phyloP scores from a whole-genome alignment of 2,888 invertebrate genomes.

The Opisthograptis luteolata region DNA sequence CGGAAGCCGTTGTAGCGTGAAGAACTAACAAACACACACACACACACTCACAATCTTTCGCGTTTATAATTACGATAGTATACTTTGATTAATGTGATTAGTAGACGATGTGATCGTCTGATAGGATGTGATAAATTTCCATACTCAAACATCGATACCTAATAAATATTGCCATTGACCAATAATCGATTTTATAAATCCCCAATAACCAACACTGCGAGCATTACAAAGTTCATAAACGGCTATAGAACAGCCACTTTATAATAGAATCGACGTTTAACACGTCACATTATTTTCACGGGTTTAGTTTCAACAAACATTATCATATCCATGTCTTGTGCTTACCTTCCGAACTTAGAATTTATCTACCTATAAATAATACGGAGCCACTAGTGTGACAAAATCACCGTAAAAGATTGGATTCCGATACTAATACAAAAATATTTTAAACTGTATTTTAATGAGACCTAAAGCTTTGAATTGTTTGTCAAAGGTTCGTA shows the following conservation, averaged over 20 bases:
- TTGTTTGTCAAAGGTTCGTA: conserved; percentile 39
- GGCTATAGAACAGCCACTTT: conserved; percentile 21
- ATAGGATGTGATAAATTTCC: conserved; percentile 4
- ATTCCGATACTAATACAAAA: conserved; percentile 39
- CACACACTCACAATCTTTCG: no score
- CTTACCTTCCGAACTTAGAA: conserved; percentile 53
- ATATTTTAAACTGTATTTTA: conserved; percentile 41
- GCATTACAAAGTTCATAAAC: conserved; percentile 16
- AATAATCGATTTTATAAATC: conserved; percentile 27
- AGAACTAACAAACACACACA: no score
- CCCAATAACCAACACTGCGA: conserved; percentile 25
- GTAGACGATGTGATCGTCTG: neutral
- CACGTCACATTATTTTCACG: conserved; percentile 49
- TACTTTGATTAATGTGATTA: no score
- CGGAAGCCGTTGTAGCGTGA: no score
- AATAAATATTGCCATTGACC: conserved; percentile 23
- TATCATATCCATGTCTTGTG: conserved; percentile 57
- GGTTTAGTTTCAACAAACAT: conserved; percentile 54
- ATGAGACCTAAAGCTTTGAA: conserved; percentile 29
- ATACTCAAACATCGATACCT: conserved; percentile 13
- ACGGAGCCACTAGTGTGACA: conserved; percentile 57
- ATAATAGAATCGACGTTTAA: conserved; percentile 29
- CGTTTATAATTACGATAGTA: no score
- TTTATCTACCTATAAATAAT: conserved; percentile 61
- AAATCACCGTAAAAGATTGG: conserved; percentile 49